A percentile compares a stretch with the other conserved stretches of the same genome.
phyloP scores from a whole-genome alignment of 2,797 vertebrate species.

The Coranthus polyacanthus region DNA sequence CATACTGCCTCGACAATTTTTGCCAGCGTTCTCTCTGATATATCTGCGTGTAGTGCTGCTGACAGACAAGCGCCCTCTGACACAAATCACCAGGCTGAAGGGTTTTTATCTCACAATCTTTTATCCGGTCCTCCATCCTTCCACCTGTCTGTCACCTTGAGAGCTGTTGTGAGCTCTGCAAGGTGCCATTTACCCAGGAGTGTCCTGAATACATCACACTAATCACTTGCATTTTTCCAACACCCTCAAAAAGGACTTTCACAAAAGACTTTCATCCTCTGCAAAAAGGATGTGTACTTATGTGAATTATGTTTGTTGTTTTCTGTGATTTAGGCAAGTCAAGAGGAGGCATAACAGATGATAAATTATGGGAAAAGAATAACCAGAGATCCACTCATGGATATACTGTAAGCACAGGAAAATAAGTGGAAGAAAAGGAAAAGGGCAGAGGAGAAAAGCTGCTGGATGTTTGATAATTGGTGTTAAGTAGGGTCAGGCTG shows the following conservation, averaged over 20 bases:
- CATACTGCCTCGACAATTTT: slow-evolving; percentile 7
- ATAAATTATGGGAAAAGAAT: too few relatives aligned
- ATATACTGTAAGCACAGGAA: not conserved
- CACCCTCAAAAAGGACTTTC: slow-evolving; percentile 5
- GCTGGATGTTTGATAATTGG: slow-evolving; percentile 52
- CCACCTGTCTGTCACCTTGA: slow-evolving; percentile 63
- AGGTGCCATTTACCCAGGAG: slow-evolving; percentile 42
- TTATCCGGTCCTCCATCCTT: slow-evolving; percentile 38
- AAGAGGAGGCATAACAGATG: not conserved
- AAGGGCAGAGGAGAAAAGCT: slow-evolving; percentile 19
- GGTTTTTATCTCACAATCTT: slow-evolving; percentile 60
- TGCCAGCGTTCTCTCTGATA: slow-evolving; percentile 16
- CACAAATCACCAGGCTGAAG: slow-evolving; percentile 57
- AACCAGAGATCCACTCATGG: not conserved
- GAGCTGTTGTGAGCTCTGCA: slow-evolving; percentile 27
- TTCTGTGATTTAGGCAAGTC: not conserved
- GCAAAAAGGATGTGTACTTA: not conserved
- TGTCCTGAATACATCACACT: slow-evolving; percentile 31
- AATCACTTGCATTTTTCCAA: slow-evolving; percentile 41
- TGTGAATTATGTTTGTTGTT: slow-evolving; percentile 8
- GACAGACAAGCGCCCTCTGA: slow-evolving; percentile 51
- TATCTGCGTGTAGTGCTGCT: slow-evolving; percentile 26
- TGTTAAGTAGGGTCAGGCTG: slow-evolving; percentile 55
- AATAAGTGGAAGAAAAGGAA: not conserved
- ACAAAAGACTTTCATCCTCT: not conserved